Evolutionary conservation across 2,888 invertebrate species (phyloP).

Genomic region (Euphydryas editha): DNA sequence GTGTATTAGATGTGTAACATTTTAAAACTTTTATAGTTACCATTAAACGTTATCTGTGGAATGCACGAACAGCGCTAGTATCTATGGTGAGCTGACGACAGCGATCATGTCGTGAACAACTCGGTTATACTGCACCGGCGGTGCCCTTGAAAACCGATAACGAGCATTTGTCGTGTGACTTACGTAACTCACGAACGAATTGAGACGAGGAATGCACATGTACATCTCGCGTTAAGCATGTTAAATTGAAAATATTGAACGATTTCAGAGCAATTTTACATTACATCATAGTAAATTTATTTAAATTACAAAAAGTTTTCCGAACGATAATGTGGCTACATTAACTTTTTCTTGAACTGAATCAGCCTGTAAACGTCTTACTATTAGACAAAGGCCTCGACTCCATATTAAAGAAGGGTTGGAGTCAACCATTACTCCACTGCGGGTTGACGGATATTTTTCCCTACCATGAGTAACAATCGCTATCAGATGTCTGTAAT

Average conservation of each 20-base stretch:
- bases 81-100: slow-evolving; percentile 51
- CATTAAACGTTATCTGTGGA: slow-evolving; percentile 67
- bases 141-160: slow-evolving; percentile 73
- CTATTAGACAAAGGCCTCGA: too few species aligned
- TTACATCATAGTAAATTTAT: background rate
- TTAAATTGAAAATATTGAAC: slow-evolving; percentile 24
- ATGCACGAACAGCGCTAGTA: slow-evolving; percentile 52
- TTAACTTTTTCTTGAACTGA: background rate
- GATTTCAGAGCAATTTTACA: slow-evolving; percentile 16
- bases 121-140: slow-evolving; percentile 40
- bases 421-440: too few species aligned
- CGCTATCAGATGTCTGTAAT: too few species aligned
- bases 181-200: slow-evolving; percentile 52
- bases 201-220: slow-evolving; percentile 28
- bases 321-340: background rate
- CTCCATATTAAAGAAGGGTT: too few species aligned
- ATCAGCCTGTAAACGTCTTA: too few species aligned
- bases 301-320: background rate
- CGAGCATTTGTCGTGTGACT: slow-evolving; percentile 57
- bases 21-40: slow-evolving; percentile 37
- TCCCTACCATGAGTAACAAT: too few species aligned
- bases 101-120: slow-evolving; percentile 58
- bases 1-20: slow-evolving; percentile 13
- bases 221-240: slow-evolving; percentile 5
- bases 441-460: too few species aligned